These are phyloP conservation scores for Phainopepla nitens DNA, from an alignment of 2,113 vertebrate genomes.

Conservation along the genomic window DNA sequence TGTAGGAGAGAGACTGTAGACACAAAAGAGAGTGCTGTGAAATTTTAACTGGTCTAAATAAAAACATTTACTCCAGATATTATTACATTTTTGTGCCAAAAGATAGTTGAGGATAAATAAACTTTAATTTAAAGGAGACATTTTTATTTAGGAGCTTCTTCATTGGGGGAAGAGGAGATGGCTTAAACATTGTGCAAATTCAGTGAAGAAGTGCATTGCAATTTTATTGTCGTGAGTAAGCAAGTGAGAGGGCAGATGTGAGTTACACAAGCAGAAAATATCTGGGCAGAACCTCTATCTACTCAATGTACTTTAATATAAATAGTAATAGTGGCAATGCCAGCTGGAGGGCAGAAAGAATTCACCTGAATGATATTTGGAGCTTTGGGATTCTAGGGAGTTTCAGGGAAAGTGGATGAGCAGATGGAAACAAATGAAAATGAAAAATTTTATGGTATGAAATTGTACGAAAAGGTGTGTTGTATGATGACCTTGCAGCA, in stretches of 20 bases:
- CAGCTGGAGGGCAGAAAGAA: neutral
- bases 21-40: neutral
- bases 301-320: neutral
- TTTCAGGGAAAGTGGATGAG: neutral
- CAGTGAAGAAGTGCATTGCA: neutral
- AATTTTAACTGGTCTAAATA: neutral
- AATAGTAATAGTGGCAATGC: neutral
- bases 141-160: neutral
- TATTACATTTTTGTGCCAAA: neutral
- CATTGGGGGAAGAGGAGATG: neutral
- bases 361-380: neutral
- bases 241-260: accelerated
- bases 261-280: neutral
- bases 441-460: neutral
- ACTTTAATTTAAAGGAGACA: neutral
- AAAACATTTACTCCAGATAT: neutral
- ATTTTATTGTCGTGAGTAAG: neutral
- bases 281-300: neutral
- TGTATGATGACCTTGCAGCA: neutral
- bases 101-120: neutral
- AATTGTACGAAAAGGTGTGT: neutral
- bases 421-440: neutral
- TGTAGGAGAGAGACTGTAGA: neutral
- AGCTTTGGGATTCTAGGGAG: neutral
- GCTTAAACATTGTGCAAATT: neutral